Evolutionary conservation across 1,140 invertebrate species (phyloP).

Genomic region (Agrypnia vestita): DNA sequence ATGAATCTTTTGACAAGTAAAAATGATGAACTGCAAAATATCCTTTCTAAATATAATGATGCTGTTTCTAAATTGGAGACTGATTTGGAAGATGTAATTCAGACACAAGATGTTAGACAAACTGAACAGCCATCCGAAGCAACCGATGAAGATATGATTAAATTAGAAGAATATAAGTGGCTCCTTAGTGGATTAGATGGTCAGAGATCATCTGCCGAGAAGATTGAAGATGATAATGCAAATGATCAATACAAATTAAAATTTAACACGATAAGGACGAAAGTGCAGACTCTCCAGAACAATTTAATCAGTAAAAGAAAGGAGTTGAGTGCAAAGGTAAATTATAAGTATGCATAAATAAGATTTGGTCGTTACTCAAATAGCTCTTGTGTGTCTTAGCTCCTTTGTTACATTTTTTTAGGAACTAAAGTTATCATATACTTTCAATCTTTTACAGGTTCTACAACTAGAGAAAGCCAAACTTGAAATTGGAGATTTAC

Average conservation of each 20-base stretch:
- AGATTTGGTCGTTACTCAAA: too few relatives aligned
- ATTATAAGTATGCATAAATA: too few relatives aligned
- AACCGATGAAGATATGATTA: conserved; percentile 68
- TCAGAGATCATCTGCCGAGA: conserved; percentile 46
- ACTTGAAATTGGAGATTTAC: conserved; percentile 68
- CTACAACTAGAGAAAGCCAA: conserved; percentile 71
- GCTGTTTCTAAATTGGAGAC: conserved; percentile 69
- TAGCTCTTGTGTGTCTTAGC: too few relatives aligned
- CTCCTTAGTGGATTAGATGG: conserved; percentile 66
- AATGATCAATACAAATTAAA: conserved; percentile 67
- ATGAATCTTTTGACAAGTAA: conserved; percentile 54
- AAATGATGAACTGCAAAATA: conserved; percentile 51
- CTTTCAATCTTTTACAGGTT: conserved; percentile 63
- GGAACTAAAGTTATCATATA: too few relatives aligned
- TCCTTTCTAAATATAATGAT: conserved; percentile 68
- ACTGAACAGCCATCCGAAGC: conserved; percentile 66
- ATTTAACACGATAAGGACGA: conserved; percentile 69
- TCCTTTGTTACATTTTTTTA: too few relatives aligned
- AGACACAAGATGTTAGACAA: conserved; percentile 67
- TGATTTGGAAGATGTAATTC: conserved; percentile 70
- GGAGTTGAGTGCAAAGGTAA: conserved; percentile 71
- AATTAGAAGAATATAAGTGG: conserved; percentile 65
- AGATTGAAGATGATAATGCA: conserved; percentile 62
- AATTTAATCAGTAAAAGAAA: conserved; percentile 72
- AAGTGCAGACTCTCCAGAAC: conserved; percentile 75